A percentile compares a stretch with the other conserved stretches of the same genome.
phyloP scores from a whole-genome alignment of 2,888 invertebrate species.

The Strigamia crassipes region DNA sequence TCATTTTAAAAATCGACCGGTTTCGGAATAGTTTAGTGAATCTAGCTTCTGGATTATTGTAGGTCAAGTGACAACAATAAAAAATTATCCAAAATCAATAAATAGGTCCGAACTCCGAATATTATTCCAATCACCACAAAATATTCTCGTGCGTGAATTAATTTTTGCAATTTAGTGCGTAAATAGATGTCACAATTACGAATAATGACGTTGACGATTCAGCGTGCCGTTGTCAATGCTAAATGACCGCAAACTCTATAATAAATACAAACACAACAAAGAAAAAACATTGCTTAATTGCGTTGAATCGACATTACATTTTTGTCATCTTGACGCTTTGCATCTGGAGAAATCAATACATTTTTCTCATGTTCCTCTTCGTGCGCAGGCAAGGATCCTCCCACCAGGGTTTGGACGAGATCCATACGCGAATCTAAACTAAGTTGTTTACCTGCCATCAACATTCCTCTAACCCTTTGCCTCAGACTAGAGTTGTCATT shows the following conservation, averaged over 20 bases:
- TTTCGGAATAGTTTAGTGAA: too few relatives aligned
- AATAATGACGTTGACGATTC: not conserved
- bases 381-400: constrained; percentile 46
- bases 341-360: not conserved
- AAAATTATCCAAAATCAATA: too few relatives aligned
- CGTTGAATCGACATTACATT: not conserved
- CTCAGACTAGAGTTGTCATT: constrained; percentile 83
- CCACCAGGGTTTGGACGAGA: constrained; percentile 65
- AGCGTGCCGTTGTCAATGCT: not conserved
- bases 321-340: not conserved
- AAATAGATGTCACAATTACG: not conserved
- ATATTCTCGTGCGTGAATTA: not conserved
- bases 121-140: too few relatives aligned
- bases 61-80: too few relatives aligned
- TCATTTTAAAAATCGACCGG: too few relatives aligned
- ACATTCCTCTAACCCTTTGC: constrained; percentile 80
- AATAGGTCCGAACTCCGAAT: too few relatives aligned
- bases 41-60: too few relatives aligned
- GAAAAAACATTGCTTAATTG: not conserved
- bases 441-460: constrained; percentile 88
- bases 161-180: not conserved
- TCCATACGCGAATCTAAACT: constrained; percentile 90
- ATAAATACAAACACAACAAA: not conserved
- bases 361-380: constrained; percentile 41
- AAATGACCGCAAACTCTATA: not conserved